Evolutionary conservation across 2,797 vertebrate species (phyloP).

Genomic region (Gadopsis marmoratus): DNA sequence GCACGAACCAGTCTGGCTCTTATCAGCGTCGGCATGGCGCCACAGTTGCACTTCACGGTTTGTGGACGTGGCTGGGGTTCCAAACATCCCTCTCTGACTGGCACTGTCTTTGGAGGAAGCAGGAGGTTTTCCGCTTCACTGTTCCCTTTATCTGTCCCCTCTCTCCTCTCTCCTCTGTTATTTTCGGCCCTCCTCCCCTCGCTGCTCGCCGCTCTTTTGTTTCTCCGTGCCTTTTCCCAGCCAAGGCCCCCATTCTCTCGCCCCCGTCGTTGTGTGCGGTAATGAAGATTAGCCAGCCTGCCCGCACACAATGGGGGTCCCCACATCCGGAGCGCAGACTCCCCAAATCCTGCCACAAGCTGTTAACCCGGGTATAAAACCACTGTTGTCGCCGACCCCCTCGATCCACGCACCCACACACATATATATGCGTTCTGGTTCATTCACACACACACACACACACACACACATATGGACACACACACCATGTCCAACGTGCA

Average conservation of each 20-base stretch:
- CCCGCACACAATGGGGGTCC: slow-evolving; percentile 81
- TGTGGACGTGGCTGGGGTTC: slow-evolving; percentile 66
- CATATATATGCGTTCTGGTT: slow-evolving; percentile 7
- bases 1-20: slow-evolving; percentile 44
- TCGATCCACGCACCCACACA: slow-evolving; percentile 20
- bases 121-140: slow-evolving; percentile 77
- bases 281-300: slow-evolving; percentile 84
- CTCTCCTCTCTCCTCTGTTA: slow-evolving; percentile 60
- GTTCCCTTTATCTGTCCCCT: slow-evolving; percentile 75
- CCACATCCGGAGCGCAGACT: slow-evolving; percentile 74
- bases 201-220: slow-evolving; percentile 72
- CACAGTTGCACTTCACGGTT: slow-evolving; percentile 63
- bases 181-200: slow-evolving; percentile 51
- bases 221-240: slow-evolving; percentile 75
- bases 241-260: slow-evolving; percentile 75
- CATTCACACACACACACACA: background rate
- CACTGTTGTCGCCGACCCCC: slow-evolving; percentile 67
- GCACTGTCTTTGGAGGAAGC: slow-evolving; percentile 67
- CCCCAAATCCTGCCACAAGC: slow-evolving; percentile 81
- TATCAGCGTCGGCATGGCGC: slow-evolving; percentile 60
- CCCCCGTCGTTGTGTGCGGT: slow-evolving; percentile 78
- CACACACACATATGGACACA: slow-evolving; percentile 1
- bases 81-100: slow-evolving; percentile 45
- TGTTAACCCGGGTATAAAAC: slow-evolving; percentile 75
- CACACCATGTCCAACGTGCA: slow-evolving; percentile 33